phyloP scores from a whole-genome alignment of 2,797 vertebrate genomes.

The Eulemur rubriventer region DNA sequence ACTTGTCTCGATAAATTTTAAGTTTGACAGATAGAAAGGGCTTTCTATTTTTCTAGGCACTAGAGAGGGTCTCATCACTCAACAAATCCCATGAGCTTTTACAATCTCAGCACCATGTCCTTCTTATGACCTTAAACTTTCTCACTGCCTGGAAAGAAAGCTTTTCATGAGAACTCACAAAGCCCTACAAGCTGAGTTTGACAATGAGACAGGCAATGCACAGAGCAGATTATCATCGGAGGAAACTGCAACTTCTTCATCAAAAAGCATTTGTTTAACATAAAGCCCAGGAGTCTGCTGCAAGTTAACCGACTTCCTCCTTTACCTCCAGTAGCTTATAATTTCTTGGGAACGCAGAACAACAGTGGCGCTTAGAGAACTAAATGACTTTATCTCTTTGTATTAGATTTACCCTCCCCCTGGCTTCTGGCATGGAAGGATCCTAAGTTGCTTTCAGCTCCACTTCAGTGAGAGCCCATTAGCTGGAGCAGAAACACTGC shows the following conservation, averaged over 20 bases:
- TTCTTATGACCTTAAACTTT: conserved; percentile 70
- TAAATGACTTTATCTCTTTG: background rate
- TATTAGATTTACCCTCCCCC: no score
- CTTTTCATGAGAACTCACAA: background rate
- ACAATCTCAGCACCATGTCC: conserved; percentile 34
- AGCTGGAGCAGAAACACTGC: background rate
- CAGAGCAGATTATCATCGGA: background rate
- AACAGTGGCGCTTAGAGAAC: background rate
- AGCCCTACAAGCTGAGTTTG: background rate
- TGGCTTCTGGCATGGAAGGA: background rate
- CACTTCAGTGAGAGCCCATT: background rate
- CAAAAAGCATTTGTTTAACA: conserved; percentile 39
- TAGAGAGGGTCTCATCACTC: conserved; percentile 64
- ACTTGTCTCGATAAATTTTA: conserved; percentile 64
- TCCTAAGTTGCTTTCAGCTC: background rate
- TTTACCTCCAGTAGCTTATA: background rate
- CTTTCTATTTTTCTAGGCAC: conserved; percentile 59
- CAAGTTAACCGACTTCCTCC: background rate
- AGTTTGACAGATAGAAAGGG: conserved; percentile 46
- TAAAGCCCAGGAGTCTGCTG: background rate
- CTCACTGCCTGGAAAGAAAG: conserved; percentile 61
- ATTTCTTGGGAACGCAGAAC: background rate
- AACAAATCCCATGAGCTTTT: conserved; percentile 57
- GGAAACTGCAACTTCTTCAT: conserved; percentile 17
- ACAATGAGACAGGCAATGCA: conserved; percentile 6